Evolutionary conservation across 2,797 vertebrate genomes (phyloP), one percentile per base, ranked within the genome.

Genomic region (Odontamblyopus rebecca): DNA sequence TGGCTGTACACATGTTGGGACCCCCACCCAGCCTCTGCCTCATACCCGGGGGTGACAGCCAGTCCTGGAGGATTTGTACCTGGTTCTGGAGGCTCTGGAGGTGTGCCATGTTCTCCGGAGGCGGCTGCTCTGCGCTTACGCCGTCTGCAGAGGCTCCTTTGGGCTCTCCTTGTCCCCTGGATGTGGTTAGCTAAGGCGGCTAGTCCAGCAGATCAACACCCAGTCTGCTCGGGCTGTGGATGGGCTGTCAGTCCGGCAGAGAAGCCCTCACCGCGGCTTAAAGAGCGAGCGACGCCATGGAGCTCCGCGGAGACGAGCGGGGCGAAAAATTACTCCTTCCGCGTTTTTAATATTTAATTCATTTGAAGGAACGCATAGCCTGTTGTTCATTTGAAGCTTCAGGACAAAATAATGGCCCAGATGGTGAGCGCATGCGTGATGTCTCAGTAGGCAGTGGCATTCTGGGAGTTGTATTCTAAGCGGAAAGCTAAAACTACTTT

Each of bases 71-170:
- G n/a, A 62, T 82, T 76, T 82, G 27, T 92, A 94, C 93, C 93
- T 94, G 93, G 86, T 94, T 94, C 48, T 94, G 92, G 84, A 94
- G 90, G 91, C 93, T 90, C 83, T 89, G 90, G 74, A 94, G 93
- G 85, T 94, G 94, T 80, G 94, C 94, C 94, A 94, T 94, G 79
- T 81, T 86, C 70, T 77, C 79, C 54, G 81, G 72, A 62, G 88
- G 62, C 56, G 71, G 81, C 77, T 85, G 79, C 76, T 72, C 75
- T 41, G 73, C 83, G 79, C 75, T 64, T 74, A 73, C 66, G 71
- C 78, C 72, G 69, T 79, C 83, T 71, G 69, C 69, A 68, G 81
- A 82, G 35, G 77, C 70, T 87, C 78, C 73, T 73, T 59, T 68
- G 61, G 69, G 76, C 38, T 69, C 88, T 79, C 84, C 72, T 71